These are phyloP conservation scores for Boleophthalmus pectinirostris DNA, from an alignment of 2,113 vertebrate species.

Conservation along the genomic window DNA sequence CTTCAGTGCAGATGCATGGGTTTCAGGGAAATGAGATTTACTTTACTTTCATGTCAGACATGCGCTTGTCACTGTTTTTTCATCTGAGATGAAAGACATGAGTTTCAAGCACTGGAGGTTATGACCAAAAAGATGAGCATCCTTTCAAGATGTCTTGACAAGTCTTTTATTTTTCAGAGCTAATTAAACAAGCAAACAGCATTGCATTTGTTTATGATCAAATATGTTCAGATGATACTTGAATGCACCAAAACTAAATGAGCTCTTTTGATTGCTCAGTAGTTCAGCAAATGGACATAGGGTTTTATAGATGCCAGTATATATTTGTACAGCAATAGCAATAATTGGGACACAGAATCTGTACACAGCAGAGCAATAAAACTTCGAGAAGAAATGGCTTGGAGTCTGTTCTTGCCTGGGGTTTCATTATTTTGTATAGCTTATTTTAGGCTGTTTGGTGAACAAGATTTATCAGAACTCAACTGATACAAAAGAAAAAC, in stretches of 20 bases:
- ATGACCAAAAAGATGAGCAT: constrained; percentile 33
- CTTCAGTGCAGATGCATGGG: constrained; percentile 47
- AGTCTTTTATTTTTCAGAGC: constrained; percentile 12
- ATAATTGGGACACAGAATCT: not conserved
- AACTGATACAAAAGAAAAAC: too few species aligned
- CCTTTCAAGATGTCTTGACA: constrained; percentile 16
- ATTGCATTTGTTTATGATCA: constrained; percentile 11
- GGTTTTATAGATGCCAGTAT: not conserved
- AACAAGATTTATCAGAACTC: not conserved
- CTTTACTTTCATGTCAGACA: constrained; percentile 47
- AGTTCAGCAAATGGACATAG: not conserved
- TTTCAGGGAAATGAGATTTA: constrained; percentile 58
- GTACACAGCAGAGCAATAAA: not conserved
- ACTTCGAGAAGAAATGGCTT: not conserved
- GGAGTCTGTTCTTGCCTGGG: not conserved
- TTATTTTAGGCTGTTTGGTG: not conserved
- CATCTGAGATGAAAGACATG: constrained; percentile 21
- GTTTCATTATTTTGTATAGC: not conserved
- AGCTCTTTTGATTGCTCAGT: not conserved
- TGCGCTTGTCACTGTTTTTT: constrained; percentile 30
- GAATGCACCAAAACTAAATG: not conserved
- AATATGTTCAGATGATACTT: constrained; percentile 15
- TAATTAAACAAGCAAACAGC: not conserved
- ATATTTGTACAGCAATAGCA: not conserved
- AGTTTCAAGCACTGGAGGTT: constrained; percentile 23